Conservation (phyloP, 2,113 vertebrate genomes). For the Peromyscus californicus region DNA sequence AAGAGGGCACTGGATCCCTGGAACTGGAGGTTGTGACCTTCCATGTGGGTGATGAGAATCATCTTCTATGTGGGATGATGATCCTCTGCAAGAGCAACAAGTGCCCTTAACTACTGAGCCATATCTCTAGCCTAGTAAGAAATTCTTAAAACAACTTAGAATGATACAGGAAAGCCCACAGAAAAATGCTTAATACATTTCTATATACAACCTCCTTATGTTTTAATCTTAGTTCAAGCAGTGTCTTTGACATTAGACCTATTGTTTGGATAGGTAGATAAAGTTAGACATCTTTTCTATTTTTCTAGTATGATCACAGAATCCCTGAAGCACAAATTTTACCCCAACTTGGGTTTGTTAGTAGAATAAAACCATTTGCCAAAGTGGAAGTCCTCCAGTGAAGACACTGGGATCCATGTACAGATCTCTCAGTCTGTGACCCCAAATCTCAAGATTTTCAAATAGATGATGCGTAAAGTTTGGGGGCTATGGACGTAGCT, state of each 20-base stretch:
- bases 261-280: background rate
- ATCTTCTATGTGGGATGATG: too few species aligned
- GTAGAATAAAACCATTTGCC: background rate
- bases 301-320: background rate
- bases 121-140: background rate
- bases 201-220: background rate
- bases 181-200: background rate
- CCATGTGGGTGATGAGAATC: background rate
- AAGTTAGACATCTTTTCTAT: background rate
- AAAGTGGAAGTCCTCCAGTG: background rate
- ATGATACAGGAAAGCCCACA: background rate
- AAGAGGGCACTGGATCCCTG: background rate
- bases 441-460: background rate
- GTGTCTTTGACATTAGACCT: background rate
- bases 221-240: slow-evolving; percentile 22
- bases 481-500: background rate
- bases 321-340: background rate
- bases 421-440: background rate
- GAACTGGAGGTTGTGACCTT: background rate
- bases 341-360: background rate
- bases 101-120: background rate
- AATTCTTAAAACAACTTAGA: background rate
- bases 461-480: background rate
- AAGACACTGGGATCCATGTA: background rate
- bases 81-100: background rate